Conservation (phyloP, 2,888 invertebrate species). For the Xestia xanthographa region DNA sequence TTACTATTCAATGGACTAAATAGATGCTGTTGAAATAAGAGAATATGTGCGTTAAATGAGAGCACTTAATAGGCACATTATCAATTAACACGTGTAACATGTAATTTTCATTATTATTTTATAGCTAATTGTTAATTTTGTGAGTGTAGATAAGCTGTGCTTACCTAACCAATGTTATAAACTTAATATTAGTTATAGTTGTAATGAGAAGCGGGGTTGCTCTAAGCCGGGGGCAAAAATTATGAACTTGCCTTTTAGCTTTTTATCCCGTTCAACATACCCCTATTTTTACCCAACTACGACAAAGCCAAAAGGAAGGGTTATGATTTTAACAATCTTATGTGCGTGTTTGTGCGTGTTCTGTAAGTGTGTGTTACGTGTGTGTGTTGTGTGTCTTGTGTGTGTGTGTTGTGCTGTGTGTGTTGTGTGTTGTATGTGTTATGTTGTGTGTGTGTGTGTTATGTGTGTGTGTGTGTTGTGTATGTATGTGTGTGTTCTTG, state of each 20-base stretch:
- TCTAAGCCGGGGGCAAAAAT: not conserved
- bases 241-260: not conserved
- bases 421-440: too few relatives aligned
- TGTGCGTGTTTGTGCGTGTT: too few relatives aligned
- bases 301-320: too few relatives aligned
- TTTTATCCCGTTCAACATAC: too few relatives aligned
- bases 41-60: not conserved
- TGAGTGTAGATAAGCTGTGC: not conserved
- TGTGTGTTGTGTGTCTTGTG: too few relatives aligned
- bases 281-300: too few relatives aligned
- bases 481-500: too few relatives aligned
- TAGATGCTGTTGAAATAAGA: not conserved
- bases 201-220: not conserved
- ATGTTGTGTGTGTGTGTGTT: too few relatives aligned
- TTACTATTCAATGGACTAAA: not conserved
- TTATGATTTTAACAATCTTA: too few relatives aligned
- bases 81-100: slow-evolving; percentile 1
- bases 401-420: too few relatives aligned
- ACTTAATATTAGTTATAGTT: not conserved
- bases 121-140: not conserved
- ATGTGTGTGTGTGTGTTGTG: too few relatives aligned
- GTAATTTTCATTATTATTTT: slow-evolving; percentile 14
- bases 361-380: too few relatives aligned
- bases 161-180: not conserved
- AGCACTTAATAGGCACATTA: not conserved